Percentiles rank a stretch among this genome's conserved stretches.
Evolutionary conservation across 2,888 invertebrate species (phyloP).

Genomic region (Autographa gamma): DNA sequence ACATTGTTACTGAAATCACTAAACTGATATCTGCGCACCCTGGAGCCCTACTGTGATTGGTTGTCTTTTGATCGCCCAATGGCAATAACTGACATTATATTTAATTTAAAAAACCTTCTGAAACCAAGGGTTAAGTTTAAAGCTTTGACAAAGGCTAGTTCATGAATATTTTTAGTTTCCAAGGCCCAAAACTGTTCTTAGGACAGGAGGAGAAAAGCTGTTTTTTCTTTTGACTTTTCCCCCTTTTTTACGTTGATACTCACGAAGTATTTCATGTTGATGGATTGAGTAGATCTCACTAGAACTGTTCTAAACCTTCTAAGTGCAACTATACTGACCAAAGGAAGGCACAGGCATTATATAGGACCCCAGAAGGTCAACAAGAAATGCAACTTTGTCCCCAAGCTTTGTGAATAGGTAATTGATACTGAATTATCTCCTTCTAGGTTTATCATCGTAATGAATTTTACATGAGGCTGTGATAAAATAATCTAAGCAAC

Average conservation of each 20-base stretch:
- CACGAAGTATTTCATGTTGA: slow-evolving; percentile 85
- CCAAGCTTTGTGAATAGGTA: slow-evolving; percentile 43
- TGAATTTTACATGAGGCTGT: neutral
- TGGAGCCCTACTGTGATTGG: too few species aligned
- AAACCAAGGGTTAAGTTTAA: too few species aligned
- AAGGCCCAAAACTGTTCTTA: too few species aligned
- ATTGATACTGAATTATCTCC: slow-evolving; percentile 30
- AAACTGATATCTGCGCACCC: too few species aligned
- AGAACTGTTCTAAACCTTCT: slow-evolving; percentile 84
- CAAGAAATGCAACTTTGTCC: slow-evolving; percentile 57
- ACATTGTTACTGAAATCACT: too few species aligned
- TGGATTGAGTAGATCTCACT: slow-evolving; percentile 73
- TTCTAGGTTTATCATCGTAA: slow-evolving; percentile 24
- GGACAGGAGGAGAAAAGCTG: too few species aligned
- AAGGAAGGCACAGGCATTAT: slow-evolving; percentile 76
- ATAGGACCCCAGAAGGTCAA: slow-evolving; percentile 80
- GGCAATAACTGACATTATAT: too few species aligned
- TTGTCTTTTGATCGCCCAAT: too few species aligned
- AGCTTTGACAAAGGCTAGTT: neutral
- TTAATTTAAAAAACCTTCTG: too few species aligned
- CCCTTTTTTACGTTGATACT: slow-evolving; percentile 58
- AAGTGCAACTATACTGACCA: slow-evolving; percentile 80
- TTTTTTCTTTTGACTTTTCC: neutral
- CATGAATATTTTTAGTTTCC: too few species aligned
- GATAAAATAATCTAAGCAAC: neutral